A percentile compares a stretch with the other conserved stretches of the same genome.
phyloP scores from a whole-genome alignment of 2,113 vertebrate species.

The Aix galericulata region DNA sequence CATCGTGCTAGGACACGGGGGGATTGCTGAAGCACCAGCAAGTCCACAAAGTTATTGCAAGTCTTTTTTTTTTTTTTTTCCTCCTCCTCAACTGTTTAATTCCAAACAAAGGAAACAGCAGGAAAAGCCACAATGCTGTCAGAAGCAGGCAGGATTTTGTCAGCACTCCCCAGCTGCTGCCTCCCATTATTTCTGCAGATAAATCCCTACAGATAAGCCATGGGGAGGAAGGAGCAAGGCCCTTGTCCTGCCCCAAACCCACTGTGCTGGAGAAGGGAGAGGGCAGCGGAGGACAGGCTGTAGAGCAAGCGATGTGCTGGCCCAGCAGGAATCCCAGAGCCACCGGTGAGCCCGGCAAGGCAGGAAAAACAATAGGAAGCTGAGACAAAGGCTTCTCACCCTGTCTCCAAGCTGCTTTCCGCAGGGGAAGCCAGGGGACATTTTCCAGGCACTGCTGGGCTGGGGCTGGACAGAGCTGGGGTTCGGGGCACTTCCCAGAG shows the following conservation, averaged over 20 bases:
- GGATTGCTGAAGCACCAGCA: not conserved
- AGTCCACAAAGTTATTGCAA: not conserved
- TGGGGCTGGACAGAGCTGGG: not conserved
- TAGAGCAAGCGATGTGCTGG: not conserved
- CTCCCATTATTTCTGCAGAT: not conserved
- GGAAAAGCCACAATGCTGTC: not conserved
- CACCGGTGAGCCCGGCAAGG: not conserved
- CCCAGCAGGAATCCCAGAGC: not conserved
- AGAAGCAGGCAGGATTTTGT: not conserved
- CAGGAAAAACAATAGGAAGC: slow-evolving; percentile 62
- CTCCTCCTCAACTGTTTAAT: not conserved
- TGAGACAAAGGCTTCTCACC: slow-evolving; percentile 58
- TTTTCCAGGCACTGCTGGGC: not conserved
- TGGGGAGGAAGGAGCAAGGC: not conserved
- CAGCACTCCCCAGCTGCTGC: fast-evolving
- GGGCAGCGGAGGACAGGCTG: not conserved
- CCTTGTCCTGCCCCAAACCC: not conserved
- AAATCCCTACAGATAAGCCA: not conserved
- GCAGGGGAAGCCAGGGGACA: not conserved
- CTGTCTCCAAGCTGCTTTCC: not conserved
- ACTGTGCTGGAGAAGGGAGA: not conserved
- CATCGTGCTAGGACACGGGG: fast-evolving
- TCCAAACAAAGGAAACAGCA: not conserved
- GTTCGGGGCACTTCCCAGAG: not conserved
- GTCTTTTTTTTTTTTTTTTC: not conserved